Evolutionary conservation across 2,113 vertebrate species (phyloP).

Genomic region (Trogon surrucura): DNA sequence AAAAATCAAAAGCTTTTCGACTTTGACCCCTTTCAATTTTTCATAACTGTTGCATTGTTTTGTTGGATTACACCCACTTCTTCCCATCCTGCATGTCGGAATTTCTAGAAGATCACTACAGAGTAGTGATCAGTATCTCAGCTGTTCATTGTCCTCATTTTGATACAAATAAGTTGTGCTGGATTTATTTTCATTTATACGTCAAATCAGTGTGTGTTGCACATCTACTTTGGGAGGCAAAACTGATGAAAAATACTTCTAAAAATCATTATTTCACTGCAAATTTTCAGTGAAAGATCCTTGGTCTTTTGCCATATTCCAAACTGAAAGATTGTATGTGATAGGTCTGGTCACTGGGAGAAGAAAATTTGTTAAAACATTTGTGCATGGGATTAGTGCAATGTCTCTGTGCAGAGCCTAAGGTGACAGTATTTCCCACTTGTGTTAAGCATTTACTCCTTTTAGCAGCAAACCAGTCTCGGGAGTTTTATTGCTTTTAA

Average conservation of each 20-base stretch:
- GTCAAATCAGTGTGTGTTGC: background rate
- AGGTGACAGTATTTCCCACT: background rate
- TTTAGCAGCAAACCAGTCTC: background rate
- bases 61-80: background rate
- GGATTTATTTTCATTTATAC: background rate
- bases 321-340: background rate
- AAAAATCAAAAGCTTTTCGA: conserved; percentile 39
- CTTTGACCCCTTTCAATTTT: background rate
- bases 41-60: conserved; percentile 14
- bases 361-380: background rate
- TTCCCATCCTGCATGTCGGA: background rate
- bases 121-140: background rate
- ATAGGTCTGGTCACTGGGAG: background rate
- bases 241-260: background rate
- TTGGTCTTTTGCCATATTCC: background rate
- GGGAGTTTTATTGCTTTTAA: background rate
- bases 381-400: background rate
- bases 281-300: background rate
- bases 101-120: background rate
- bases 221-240: background rate
- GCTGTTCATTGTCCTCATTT: background rate
- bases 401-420: background rate
- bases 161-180: background rate
- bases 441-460: background rate
- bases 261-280: background rate